Conservation (phyloP, 2,888 invertebrate species). For the Sarcophaga carnaria region DNA sequence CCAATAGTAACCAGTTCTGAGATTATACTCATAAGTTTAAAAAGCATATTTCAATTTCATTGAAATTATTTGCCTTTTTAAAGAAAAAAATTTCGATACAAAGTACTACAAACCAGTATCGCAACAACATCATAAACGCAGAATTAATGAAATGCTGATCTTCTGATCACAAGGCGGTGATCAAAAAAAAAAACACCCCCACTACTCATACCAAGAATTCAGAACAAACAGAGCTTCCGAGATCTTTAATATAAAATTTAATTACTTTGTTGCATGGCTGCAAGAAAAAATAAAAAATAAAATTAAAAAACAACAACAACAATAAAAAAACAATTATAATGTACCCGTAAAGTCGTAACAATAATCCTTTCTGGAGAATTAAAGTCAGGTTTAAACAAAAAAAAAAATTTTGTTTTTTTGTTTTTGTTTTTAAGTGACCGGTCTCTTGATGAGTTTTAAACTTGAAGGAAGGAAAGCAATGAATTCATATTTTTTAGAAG, state of each 20-base stretch:
- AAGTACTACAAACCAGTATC: no score
- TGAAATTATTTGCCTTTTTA: no score
- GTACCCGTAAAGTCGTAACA: neutral
- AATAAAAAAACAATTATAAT: conserved; percentile 34
- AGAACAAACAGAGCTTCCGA: conserved; percentile 18
- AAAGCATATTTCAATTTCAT: no score
- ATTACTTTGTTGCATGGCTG: conserved; percentile 62
- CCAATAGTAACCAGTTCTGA: no score
- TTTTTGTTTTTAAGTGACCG: conserved; percentile 19
- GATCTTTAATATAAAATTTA: conserved; percentile 50
- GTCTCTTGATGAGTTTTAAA: neutral
- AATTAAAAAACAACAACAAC: neutral
- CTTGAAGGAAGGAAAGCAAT: neutral
- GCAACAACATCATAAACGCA: neutral
- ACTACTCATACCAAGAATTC: conserved; percentile 21
- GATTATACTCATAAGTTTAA: no score
- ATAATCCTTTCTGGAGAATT: conserved; percentile 58
- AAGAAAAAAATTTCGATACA: no score
- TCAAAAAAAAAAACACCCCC: conserved; percentile 22
- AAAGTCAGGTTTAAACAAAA: conserved; percentile 24
- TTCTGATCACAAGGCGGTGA: neutral
- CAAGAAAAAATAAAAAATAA: neutral
- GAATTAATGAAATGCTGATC: conserved; percentile 10
- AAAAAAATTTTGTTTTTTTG: neutral
- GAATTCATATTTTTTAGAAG: conserved; percentile 6